A percentile compares a stretch with the other conserved stretches of the same genome.
Evolutionary conservation across 2,797 vertebrate species (phyloP).

Genomic region (Muscicapa striata): DNA sequence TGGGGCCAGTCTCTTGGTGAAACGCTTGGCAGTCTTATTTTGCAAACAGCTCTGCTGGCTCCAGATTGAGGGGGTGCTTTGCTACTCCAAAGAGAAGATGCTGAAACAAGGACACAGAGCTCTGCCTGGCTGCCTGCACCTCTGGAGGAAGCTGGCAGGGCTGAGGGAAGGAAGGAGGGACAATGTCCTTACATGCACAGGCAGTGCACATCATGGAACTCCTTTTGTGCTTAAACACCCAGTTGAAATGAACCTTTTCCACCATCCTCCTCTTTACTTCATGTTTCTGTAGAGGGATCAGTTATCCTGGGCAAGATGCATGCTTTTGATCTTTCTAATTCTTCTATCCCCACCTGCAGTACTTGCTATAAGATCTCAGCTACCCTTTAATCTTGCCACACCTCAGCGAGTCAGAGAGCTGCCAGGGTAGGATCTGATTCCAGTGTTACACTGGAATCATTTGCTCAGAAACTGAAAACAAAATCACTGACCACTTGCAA

Average conservation of each 20-base stretch:
- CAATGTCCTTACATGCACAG: neutral
- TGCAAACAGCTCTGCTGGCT: neutral
- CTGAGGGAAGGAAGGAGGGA: neutral
- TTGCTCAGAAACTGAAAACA: conserved; percentile 26
- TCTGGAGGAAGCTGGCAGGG: neutral
- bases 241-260: neutral
- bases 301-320: neutral
- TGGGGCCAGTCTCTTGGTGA: neutral
- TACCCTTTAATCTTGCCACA: conserved; percentile 27
- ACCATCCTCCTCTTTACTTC: neutral
- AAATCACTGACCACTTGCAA: neutral
- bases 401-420: neutral
- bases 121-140: neutral
- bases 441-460: neutral
- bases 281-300: neutral
- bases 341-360: neutral
- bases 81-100: neutral
- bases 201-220: neutral
- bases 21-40: fast-evolving
- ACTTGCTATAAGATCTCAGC: neutral
- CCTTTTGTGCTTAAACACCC: neutral
- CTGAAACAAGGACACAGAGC: neutral
- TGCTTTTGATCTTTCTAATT: neutral
- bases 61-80: neutral
- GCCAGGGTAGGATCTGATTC: neutral